phyloP scores from a whole-genome alignment of 2,888 invertebrate genomes.

The Ypsolopha scabrella region DNA sequence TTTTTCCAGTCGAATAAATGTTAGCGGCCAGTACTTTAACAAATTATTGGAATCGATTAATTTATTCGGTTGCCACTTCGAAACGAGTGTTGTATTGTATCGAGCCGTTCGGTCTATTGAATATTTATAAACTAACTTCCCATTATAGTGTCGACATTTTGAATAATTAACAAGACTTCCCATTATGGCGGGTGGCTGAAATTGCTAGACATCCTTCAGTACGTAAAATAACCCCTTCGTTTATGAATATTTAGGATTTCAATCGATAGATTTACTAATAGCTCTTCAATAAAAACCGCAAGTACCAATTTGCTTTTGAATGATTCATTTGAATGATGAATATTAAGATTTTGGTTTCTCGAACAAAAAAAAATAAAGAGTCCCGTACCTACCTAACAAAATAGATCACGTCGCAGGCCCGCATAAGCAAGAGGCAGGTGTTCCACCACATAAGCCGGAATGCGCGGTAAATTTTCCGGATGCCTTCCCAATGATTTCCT shows the following conservation, averaged over 20 bases:
- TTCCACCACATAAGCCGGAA: conserved; percentile 57
- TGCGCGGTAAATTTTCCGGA: conserved; percentile 75
- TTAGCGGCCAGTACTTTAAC: not conserved
- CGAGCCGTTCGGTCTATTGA: conserved; percentile 32
- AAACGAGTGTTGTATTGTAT: conserved; percentile 6
- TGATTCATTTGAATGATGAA: too few species aligned
- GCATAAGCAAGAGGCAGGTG: conserved; percentile 59
- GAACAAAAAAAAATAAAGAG: conserved; percentile 19
- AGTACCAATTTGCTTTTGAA: not conserved
- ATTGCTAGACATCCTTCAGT: conserved; percentile 34
- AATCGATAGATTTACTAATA: conserved; percentile 17
- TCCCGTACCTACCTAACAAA: conserved; percentile 29
- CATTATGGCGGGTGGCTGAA: conserved; percentile 30
- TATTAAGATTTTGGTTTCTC: too few species aligned
- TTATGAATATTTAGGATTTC: conserved; percentile 33
- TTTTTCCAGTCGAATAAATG: not conserved
- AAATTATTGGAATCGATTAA: conserved; percentile 1
- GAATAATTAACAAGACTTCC: conserved; percentile 55
- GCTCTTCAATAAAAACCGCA: conserved; percentile 10
- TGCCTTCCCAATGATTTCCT: conserved; percentile 85
- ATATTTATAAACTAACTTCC: conserved; percentile 54
- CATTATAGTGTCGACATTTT: conserved; percentile 58
- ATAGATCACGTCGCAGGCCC: conserved; percentile 53
- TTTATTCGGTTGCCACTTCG: conserved; percentile 1
- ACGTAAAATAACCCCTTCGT: conserved; percentile 27